Percentiles rank a stretch among this genome's conserved stretches.
Evolutionary conservation across 2,888 invertebrate species (phyloP).

Genomic region (Epiblema foenella): DNA sequence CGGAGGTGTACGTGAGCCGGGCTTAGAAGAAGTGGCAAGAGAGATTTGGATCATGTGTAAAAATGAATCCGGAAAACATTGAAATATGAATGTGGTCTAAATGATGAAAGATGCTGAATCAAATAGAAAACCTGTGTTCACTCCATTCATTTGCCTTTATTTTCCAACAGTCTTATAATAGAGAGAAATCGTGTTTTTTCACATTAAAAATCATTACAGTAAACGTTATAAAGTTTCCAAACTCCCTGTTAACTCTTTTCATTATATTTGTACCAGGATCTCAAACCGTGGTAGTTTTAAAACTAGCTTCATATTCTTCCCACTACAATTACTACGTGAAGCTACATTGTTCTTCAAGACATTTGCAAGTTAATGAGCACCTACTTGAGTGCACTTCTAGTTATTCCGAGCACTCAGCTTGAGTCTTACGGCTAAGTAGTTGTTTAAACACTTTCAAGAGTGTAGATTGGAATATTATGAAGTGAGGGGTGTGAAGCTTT

Average conservation of each 20-base stretch:
- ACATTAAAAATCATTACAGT: too few species aligned
- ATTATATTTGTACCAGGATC: neutral
- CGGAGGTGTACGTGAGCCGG: too few species aligned
- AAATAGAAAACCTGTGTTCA: too few species aligned
- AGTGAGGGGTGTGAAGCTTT: neutral
- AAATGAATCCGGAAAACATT: too few species aligned
- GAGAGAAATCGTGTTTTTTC: too few species aligned
- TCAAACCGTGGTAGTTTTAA: constrained; percentile 14
- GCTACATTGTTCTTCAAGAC: constrained; percentile 38
- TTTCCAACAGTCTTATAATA: too few species aligned
- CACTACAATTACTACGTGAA: neutral
- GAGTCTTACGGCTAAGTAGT: constrained; percentile 32
- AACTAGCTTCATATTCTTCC: constrained; percentile 18
- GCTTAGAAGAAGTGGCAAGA: too few species aligned
- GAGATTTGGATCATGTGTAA: too few species aligned
- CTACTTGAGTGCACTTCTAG: constrained; percentile 38
- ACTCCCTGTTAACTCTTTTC: neutral
- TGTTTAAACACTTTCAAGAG: constrained; percentile 26
- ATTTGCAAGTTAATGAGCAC: constrained; percentile 42
- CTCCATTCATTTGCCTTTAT: too few species aligned
- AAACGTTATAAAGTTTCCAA: neutral
- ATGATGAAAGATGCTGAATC: too few species aligned
- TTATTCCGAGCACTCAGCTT: constrained; percentile 29
- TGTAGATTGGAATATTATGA: constrained; percentile 12
- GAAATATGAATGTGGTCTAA: too few species aligned